phyloP scores from a whole-genome alignment of 1,140 invertebrate genomes.

The Anastrepha obliqua region DNA sequence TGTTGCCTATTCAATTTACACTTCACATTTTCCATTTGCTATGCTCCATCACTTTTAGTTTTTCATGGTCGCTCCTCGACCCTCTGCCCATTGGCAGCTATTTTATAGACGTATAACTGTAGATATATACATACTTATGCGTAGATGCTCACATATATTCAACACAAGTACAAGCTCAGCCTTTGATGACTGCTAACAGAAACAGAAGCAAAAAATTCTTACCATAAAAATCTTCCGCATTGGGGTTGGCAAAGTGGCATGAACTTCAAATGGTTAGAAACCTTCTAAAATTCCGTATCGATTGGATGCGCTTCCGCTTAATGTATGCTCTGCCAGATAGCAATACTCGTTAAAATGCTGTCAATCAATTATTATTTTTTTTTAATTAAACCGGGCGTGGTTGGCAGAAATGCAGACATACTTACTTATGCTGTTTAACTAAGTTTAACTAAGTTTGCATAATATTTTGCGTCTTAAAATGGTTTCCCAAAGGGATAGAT shows the following conservation, averaged over 20 bases:
- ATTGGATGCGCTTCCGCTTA: neutral
- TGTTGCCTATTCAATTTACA: neutral
- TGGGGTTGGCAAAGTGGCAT: neutral
- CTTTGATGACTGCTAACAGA: neutral
- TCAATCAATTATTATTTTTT: slow-evolving; percentile 4
- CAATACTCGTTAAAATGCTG: slow-evolving; percentile 27
- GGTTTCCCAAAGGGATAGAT: neutral
- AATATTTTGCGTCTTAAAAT: neutral
- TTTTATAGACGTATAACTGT: neutral
- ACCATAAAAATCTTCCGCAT: neutral
- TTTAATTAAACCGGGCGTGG: slow-evolving; percentile 3
- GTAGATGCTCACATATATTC: neutral
- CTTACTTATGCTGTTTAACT: neutral
- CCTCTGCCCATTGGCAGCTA: neutral
- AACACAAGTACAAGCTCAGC: neutral
- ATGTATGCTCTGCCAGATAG: neutral
- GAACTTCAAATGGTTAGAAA: neutral
- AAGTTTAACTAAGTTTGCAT: too few relatives aligned
- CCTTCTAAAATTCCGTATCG: neutral
- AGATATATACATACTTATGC: neutral
- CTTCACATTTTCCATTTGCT: slow-evolving; percentile 14
- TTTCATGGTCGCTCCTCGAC: neutral
- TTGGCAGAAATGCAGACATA: neutral
- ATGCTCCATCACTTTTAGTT: slow-evolving; percentile 5
- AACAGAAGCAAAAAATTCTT: neutral